phyloP scores from a whole-genome alignment of 2,888 invertebrate species.

The Ormyrus thymus region DNA sequence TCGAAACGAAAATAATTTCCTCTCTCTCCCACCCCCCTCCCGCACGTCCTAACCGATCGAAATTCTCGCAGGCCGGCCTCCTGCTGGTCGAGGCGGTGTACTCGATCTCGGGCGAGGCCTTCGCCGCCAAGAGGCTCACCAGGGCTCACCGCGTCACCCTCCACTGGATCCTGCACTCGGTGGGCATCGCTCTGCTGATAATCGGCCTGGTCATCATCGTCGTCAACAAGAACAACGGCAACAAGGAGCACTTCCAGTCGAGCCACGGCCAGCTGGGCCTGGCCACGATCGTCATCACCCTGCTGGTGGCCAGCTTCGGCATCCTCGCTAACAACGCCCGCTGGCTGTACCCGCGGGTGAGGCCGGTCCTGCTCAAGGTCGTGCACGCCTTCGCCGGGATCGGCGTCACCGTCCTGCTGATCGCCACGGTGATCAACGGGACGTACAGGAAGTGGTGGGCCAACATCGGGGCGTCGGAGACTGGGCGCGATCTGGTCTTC shows the following conservation, averaged over 20 bases:
- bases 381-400: constrained; percentile 68
- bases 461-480: constrained; percentile 56
- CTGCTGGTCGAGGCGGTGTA: constrained; percentile 68
- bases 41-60: background rate
- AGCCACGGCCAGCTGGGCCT: constrained; percentile 67
- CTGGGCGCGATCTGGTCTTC: constrained; percentile 64
- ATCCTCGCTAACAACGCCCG: constrained; percentile 67
- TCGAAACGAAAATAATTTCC: background rate
- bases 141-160: constrained; percentile 64
- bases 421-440: constrained; percentile 68
- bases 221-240: constrained; percentile 62
- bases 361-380: constrained; percentile 68
- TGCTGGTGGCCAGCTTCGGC: constrained; percentile 63
- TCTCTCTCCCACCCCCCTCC: no score
- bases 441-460: constrained; percentile 65
- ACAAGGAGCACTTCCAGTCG: constrained; percentile 63
- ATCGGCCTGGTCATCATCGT: constrained; percentile 66
- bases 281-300: constrained; percentile 63
- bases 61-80: constrained; percentile 63
- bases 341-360: constrained; percentile 67
- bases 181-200: constrained; percentile 64
- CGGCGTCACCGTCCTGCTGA: constrained; percentile 62
- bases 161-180: constrained; percentile 68
- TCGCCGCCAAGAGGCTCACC: constrained; percentile 61
- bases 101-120: constrained; percentile 69